A percentile compares a stretch with the other conserved stretches of the same genome.
phyloP scores from a whole-genome alignment of 2,888 invertebrate genomes.

The Cybosia mesomella region DNA sequence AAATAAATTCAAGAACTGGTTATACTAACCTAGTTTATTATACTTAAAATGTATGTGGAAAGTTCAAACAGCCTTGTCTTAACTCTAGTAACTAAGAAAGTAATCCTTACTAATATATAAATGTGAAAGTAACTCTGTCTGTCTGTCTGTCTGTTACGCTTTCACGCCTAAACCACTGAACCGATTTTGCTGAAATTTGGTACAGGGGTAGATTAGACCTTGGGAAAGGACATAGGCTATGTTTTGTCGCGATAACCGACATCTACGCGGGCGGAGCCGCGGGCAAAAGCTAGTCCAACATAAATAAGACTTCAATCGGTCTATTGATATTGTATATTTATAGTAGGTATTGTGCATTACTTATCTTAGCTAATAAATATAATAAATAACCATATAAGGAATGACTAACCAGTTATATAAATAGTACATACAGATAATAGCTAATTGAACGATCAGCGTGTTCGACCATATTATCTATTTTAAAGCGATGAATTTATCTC shows the following conservation, averaged over 20 bases:
- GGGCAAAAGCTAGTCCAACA: too few species aligned
- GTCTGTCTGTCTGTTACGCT: too few species aligned
- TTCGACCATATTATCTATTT: neutral
- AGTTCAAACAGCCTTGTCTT: conserved; percentile 23
- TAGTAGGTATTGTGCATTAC: conserved; percentile 33
- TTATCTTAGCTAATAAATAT: conserved; percentile 36
- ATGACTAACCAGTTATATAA: conserved; percentile 39
- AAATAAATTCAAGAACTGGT: conserved; percentile 7
- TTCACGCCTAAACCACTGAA: too few species aligned
- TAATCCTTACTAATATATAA: too few species aligned
- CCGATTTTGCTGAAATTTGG: too few species aligned
- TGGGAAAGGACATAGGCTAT: too few species aligned
- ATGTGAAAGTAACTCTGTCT: too few species aligned
- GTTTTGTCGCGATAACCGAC: too few species aligned
- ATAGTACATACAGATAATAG: conserved; percentile 14
- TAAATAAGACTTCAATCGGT: conserved; percentile 19
- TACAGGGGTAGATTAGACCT: too few species aligned
- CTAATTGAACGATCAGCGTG: neutral
- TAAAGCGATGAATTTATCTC: neutral
- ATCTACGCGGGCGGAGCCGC: too few species aligned
- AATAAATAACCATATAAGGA: conserved; percentile 21
- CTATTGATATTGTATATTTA: conserved; percentile 30
- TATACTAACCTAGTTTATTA: conserved; percentile 13
- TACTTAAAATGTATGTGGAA: conserved; percentile 30
- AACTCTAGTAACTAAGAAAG: conserved; percentile 27